Conservation (phyloP, 2,888 invertebrate genomes). For the Pseudanteris insignis region DNA sequence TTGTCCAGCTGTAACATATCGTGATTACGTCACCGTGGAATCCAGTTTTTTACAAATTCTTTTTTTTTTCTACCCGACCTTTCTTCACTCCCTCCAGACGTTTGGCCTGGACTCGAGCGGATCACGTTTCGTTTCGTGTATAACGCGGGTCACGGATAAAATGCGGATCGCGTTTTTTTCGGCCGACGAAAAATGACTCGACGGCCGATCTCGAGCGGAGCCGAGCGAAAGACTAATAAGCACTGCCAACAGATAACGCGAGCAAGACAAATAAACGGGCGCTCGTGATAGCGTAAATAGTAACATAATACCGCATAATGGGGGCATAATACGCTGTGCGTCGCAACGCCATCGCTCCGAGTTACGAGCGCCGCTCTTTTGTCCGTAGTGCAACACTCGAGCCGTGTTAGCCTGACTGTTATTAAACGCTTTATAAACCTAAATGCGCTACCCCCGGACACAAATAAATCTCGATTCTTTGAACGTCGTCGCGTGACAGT, state of each 20-base stretch:
- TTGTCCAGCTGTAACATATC: too few species aligned
- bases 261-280: conserved; percentile 60
- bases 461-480: conserved; percentile 22
- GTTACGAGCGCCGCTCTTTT: conserved; percentile 56
- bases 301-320: conserved; percentile 65
- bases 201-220: background rate
- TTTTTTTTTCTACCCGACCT: too few species aligned
- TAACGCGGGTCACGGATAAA: background rate
- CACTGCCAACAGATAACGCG: conserved; percentile 44
- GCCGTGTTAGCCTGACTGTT: conserved; percentile 46
- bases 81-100: too few species aligned
- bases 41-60: too few species aligned
- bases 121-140: background rate
- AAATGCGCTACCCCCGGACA: conserved; percentile 30
- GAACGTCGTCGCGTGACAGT: conserved; percentile 24
- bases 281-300: conserved; percentile 62
- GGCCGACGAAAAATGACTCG: conserved; percentile 4
- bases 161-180: background rate
- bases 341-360: conserved; percentile 55
- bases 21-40: too few species aligned
- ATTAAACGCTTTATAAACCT: conserved; percentile 52
- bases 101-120: too few species aligned
- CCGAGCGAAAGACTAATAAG: conserved; percentile 28
- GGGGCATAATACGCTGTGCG: conserved; percentile 58
- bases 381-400: conserved; percentile 49